Conservation (phyloP, 1,140 invertebrate genomes). For the Temnothorax longispinosus region DNA sequence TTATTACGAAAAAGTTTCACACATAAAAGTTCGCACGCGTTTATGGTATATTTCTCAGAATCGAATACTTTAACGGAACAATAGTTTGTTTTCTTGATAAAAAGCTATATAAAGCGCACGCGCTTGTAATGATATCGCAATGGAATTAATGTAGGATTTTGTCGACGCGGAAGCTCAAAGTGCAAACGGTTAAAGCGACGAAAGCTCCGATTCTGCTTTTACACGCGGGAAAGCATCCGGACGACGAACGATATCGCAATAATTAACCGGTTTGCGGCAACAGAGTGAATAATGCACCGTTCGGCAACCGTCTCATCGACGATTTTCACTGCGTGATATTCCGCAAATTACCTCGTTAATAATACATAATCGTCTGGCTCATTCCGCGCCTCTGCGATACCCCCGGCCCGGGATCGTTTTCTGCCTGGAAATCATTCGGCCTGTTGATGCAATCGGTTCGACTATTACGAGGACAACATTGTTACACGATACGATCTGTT, state of each 20-base stretch:
- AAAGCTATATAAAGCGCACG: neutral
- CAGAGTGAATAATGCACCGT: neutral
- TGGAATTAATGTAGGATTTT: neutral
- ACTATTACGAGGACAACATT: conserved; percentile 46
- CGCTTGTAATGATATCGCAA: neutral
- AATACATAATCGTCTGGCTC: neutral
- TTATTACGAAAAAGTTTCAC: neutral
- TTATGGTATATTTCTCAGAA: neutral
- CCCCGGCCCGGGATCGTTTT: neutral
- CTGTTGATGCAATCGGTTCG: conserved; percentile 2
- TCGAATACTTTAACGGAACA: neutral
- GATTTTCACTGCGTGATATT: conserved; percentile 5
- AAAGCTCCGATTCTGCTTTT: conserved; percentile 14
- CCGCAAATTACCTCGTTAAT: conserved; percentile 21
- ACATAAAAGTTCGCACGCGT: neutral
- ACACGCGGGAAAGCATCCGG: conserved; percentile 43
- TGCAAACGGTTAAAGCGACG: conserved; percentile 31
- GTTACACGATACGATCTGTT: conserved; percentile 51
- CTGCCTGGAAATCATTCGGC: conserved; percentile 2
- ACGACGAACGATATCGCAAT: conserved; percentile 34
- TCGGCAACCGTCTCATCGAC: conserved; percentile 17
- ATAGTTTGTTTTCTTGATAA: neutral
- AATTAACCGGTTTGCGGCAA: conserved; percentile 43
- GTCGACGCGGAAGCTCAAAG: neutral
- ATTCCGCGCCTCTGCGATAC: neutral